Evolutionary conservation across 2,888 invertebrate genomes (phyloP).

Genomic region (Steromphala cineraria): DNA sequence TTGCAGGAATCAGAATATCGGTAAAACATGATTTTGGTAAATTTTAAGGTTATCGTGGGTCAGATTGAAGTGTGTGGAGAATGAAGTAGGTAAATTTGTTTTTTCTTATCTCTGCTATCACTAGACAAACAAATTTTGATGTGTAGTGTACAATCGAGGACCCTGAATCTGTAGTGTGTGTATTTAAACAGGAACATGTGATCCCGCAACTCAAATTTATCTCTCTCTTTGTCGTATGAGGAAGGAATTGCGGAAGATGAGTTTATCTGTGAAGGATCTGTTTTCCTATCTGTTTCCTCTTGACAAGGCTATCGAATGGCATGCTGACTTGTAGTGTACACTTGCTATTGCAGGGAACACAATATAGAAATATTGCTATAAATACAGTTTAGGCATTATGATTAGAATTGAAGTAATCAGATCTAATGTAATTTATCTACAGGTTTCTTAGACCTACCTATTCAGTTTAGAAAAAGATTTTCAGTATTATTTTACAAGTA

Average conservation of each 20-base stretch:
- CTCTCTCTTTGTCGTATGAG: not conserved
- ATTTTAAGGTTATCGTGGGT: conserved; percentile 6
- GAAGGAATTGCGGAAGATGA: not conserved
- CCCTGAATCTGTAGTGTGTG: not conserved
- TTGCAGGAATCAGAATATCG: not conserved
- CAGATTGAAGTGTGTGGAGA: conserved; percentile 16
- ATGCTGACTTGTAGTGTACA: too few relatives aligned
- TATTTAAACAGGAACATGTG: conserved; percentile 11
- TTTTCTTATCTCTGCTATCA: conserved; percentile 28
- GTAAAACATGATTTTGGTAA: conserved; percentile 8
- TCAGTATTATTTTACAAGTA: too few relatives aligned
- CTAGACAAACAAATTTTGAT: conserved; percentile 15
- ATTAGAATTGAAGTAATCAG: too few relatives aligned
- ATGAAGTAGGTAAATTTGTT: conserved; percentile 27
- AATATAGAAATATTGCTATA: too few relatives aligned
- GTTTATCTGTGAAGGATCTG: not conserved
- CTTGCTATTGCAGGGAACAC: too few relatives aligned
- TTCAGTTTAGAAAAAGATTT: too few relatives aligned
- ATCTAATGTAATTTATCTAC: too few relatives aligned
- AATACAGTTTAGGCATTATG: too few relatives aligned
- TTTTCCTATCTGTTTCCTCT: too few relatives aligned
- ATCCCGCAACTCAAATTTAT: not conserved
- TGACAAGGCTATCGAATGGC: too few relatives aligned
- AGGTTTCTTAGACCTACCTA: too few relatives aligned
- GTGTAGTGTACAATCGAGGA: not conserved